These are phyloP conservation scores for Conus ventricosus DNA, from an alignment of 1,140 invertebrate species.

Conservation along the genomic window DNA sequence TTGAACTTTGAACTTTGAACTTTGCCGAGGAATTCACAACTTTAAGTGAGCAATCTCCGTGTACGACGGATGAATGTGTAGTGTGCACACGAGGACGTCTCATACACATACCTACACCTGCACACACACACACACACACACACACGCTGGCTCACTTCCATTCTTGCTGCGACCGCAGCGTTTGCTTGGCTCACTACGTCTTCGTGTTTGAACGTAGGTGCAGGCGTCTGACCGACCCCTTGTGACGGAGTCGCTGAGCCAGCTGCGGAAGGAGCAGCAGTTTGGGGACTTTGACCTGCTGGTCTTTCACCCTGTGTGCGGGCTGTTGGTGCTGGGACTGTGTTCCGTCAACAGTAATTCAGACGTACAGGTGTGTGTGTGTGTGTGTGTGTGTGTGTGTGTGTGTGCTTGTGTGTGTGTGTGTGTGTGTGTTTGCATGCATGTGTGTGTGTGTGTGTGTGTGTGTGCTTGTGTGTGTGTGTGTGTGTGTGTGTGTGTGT, in stretches of 20 bases:
- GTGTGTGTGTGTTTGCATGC: background rate
- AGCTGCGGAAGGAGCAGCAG: constrained; percentile 11
- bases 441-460: background rate
- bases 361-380: constrained; percentile 28
- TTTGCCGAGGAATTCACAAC: too few relatives aligned
- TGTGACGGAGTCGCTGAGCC: background rate
- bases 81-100: too few relatives aligned
- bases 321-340: background rate
- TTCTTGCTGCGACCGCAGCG: too few relatives aligned
- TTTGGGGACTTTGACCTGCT: constrained; percentile 34
- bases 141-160: too few relatives aligned
- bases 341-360: constrained; percentile 35
- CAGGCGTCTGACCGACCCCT: background rate
- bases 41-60: too few relatives aligned
- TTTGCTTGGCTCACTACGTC: too few relatives aligned
- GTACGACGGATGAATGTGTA: too few relatives aligned
- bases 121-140: too few relatives aligned
- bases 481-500: background rate
- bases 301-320: background rate
- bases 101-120: too few relatives aligned
- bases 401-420: background rate
- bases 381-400: background rate
- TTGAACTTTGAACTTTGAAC: too few relatives aligned
- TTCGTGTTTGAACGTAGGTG: background rate
- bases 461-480: background rate